Evolutionary conservation across 2,797 vertebrate species (phyloP).

Genomic region (Leptoclinus maculatus): DNA sequence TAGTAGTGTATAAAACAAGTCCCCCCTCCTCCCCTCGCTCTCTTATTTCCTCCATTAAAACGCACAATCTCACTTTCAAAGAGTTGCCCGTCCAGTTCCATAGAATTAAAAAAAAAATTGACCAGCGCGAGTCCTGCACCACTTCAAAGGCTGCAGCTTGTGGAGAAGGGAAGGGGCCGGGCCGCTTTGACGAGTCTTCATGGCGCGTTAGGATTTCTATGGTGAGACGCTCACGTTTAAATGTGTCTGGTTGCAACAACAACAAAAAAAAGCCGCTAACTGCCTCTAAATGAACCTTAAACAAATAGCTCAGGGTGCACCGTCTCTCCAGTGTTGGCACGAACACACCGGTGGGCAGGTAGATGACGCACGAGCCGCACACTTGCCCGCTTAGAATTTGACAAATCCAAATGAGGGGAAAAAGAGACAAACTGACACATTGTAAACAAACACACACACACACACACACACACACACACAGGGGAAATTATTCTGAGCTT

Average conservation of each 20-base stretch:
- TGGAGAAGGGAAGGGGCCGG: slow-evolving; percentile 88
- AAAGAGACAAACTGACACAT: neutral
- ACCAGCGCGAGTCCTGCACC: slow-evolving; percentile 90
- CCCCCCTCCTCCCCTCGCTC: slow-evolving; percentile 75
- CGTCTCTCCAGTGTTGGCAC: slow-evolving; percentile 66
- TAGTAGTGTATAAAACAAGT: slow-evolving; percentile 92
- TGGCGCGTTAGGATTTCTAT: slow-evolving; percentile 96
- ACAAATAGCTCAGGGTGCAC: slow-evolving; percentile 85
- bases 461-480: neutral
- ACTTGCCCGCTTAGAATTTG: neutral
- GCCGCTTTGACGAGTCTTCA: slow-evolving; percentile 92
- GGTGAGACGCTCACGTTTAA: slow-evolving; percentile 90
- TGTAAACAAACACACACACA: neutral
- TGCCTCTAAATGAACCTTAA: slow-evolving; percentile 89
- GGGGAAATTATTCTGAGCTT: neutral
- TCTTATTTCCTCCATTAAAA: slow-evolving; percentile 93
- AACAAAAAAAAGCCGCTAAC: slow-evolving; percentile 81
- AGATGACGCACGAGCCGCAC: slow-evolving; percentile 9
- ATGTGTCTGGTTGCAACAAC: slow-evolving; percentile 83
- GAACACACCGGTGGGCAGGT: slow-evolving; percentile 36
- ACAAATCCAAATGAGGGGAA: neutral
- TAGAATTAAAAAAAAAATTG: slow-evolving; percentile 87
- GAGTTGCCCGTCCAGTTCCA: slow-evolving; percentile 87
- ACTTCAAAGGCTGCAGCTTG: slow-evolving; percentile 94
- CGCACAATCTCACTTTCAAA: slow-evolving; percentile 88